These are phyloP conservation scores for Tinea trinotella DNA, from an alignment of 2,888 invertebrate species.

Conservation along the genomic window DNA sequence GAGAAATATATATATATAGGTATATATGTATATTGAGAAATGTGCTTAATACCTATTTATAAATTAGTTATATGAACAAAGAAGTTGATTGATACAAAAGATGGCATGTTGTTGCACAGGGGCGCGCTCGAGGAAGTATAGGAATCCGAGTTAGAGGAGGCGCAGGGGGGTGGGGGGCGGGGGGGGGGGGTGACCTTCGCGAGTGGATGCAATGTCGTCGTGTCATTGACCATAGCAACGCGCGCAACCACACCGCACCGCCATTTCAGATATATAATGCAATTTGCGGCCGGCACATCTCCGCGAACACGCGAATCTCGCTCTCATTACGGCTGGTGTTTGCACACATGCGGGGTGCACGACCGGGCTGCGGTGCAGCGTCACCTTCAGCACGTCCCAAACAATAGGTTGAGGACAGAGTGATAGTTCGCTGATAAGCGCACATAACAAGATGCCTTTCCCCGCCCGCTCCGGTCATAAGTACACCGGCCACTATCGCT, in stretches of 20 bases:
- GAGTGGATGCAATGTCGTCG: slow-evolving; percentile 70
- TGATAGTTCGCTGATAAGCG: slow-evolving; percentile 49
- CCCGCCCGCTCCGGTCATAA: slow-evolving; percentile 37
- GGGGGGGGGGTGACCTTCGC: slow-evolving; percentile 54
- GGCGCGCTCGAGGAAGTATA: slow-evolving; percentile 35
- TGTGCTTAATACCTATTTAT: too few species aligned
- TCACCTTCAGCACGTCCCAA: slow-evolving; percentile 64
- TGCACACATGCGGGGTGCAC: slow-evolving; percentile 34
- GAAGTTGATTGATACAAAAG: background rate
- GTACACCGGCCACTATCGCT: slow-evolving; percentile 25
- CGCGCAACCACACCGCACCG: slow-evolving; percentile 11
- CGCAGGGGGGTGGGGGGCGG: slow-evolving; percentile 29
- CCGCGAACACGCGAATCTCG: background rate
- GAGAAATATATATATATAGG: too few species aligned
- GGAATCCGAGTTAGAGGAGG: slow-evolving; percentile 39
- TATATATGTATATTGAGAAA: too few species aligned
- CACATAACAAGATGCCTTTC: slow-evolving; percentile 50
- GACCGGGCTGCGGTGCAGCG: slow-evolving; percentile 37
- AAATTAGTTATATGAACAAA: too few species aligned
- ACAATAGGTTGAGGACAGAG: slow-evolving; percentile 60
- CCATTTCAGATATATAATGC: background rate
- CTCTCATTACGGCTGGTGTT: background rate
- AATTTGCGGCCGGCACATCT: background rate
- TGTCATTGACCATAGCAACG: slow-evolving; percentile 61
- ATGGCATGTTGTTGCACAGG: background rate